A percentile compares a stretch with the other conserved stretches of the same genome.
Evolutionary conservation across 2,797 vertebrate species (phyloP).

Genomic region (Acanthurus leucopareius): DNA sequence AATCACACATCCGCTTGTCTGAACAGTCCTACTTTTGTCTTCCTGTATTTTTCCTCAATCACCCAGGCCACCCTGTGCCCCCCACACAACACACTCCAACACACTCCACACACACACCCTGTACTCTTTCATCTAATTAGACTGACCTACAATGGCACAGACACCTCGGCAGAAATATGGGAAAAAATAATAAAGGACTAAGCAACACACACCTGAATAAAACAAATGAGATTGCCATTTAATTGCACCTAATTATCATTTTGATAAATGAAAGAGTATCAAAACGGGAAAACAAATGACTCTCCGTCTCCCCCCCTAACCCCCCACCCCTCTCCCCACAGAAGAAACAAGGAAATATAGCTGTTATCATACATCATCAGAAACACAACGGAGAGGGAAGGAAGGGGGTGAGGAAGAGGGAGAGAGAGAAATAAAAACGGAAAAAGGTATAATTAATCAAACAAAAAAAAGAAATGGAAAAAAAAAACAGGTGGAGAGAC

Average conservation of each 20-base stretch:
- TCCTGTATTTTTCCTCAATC: conserved; percentile 69
- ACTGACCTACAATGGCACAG: conserved; percentile 82
- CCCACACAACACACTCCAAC: conserved; percentile 27
- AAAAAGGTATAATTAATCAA: conserved; percentile 84
- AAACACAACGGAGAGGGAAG: conserved; percentile 74
- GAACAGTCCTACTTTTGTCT: conserved; percentile 64
- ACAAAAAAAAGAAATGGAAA: conserved; percentile 15
- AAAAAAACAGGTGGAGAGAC: conserved; percentile 64
- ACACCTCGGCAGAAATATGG: conserved; percentile 69
- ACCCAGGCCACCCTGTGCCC: conserved; percentile 28
- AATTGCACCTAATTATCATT: conserved; percentile 91
- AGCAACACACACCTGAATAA: conserved; percentile 85
- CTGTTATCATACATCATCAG: conserved; percentile 85
- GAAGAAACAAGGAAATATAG: conserved; percentile 79
- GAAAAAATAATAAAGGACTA: conserved; percentile 60
- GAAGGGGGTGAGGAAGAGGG: conserved; percentile 32
- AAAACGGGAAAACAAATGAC: conserved; percentile 84
- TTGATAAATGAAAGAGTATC: conserved; percentile 89
- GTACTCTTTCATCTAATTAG: conserved; percentile 73
- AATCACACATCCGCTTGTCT: conserved; percentile 39
- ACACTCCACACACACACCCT: conserved; percentile 21
- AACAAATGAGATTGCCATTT: conserved; percentile 89
- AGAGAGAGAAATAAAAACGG: conserved; percentile 63
- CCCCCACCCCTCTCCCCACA: conserved; percentile 80
- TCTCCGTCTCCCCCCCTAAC: conserved; percentile 72